phyloP scores from a whole-genome alignment of 2,797 vertebrate genomes.

The Rhabdomys pumilio region DNA sequence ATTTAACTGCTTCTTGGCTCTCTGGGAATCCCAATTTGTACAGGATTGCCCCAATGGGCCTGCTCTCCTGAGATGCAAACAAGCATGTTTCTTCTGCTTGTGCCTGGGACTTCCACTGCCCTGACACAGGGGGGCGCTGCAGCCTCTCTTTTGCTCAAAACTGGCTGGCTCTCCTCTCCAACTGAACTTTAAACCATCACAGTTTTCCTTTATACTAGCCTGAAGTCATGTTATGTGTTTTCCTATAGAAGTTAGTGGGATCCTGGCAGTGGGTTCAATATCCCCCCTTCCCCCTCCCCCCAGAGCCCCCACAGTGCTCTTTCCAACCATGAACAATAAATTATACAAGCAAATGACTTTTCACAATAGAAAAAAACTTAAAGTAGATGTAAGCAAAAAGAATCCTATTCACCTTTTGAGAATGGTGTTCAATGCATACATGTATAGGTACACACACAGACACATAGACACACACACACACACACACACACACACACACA shows the following conservation, averaged over 20 bases:
- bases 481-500: too few species aligned
- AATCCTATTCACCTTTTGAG: not conserved
- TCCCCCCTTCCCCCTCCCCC: not conserved
- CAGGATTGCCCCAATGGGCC: not conserved
- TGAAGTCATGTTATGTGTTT: not conserved
- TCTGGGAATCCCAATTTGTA: not conserved
- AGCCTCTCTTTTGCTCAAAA: constrained; percentile 46
- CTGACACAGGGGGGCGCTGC: constrained; percentile 65
- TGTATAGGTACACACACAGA: not conserved
- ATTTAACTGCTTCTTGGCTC: not conserved
- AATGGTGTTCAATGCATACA: not conserved
- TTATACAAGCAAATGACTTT: not conserved
- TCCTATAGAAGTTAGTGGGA: not conserved
- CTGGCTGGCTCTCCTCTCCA: rapidly evolving
- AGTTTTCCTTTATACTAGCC: not conserved
- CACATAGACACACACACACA: not conserved
- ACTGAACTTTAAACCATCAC: not conserved
- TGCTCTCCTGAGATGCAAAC: not conserved
- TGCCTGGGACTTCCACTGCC: not conserved
- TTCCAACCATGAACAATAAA: not conserved
- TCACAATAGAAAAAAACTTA: not conserved
- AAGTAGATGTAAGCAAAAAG: not conserved
- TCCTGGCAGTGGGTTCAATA: not conserved
- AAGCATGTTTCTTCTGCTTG: not conserved
- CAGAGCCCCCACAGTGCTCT: not conserved